Percentiles rank a stretch among this genome's conserved stretches.
phyloP scores from a whole-genome alignment of 1,140 invertebrate species.

The Papilio dardanus region DNA sequence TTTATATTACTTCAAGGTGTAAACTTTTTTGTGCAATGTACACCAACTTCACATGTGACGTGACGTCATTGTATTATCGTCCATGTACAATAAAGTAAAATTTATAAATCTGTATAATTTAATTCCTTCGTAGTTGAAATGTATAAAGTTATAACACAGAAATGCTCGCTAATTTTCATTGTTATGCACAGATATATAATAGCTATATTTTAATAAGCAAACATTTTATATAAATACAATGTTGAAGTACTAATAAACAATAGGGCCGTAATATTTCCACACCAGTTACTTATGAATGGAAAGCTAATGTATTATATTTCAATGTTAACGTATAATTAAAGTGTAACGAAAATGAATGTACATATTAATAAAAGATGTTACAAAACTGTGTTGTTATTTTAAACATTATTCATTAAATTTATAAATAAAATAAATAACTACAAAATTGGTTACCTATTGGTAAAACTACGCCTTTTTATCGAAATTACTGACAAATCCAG shows the following conservation, averaged over 20 bases:
- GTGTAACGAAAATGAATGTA: slow-evolving; percentile 5
- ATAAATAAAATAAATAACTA: no score
- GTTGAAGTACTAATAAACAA: slow-evolving; percentile 22
- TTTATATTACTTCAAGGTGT: neutral
- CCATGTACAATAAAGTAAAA: neutral
- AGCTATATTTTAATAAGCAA: slow-evolving; percentile 8
- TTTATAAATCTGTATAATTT: neutral
- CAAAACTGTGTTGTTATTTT: neutral
- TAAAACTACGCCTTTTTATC: neutral
- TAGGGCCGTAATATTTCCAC: slow-evolving; percentile 23
- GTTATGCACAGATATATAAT: slow-evolving; percentile 9
- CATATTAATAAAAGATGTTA: slow-evolving; percentile 30
- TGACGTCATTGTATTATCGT: neutral
- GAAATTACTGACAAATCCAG: no score
- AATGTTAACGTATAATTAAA: slow-evolving; percentile 13
- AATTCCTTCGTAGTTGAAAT: neutral
- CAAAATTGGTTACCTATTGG: neutral
- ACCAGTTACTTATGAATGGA: slow-evolving; percentile 27
- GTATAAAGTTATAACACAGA: neutral
- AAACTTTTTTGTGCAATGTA: neutral
- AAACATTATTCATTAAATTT: neutral
- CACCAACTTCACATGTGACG: neutral
- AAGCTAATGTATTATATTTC: slow-evolving; percentile 28
- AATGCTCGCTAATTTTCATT: slow-evolving; percentile 9
- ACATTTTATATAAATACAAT: slow-evolving; percentile 32